Evolutionary conservation across 2,888 invertebrate genomes (phyloP).

Genomic region (Parnassius mnemosyne): DNA sequence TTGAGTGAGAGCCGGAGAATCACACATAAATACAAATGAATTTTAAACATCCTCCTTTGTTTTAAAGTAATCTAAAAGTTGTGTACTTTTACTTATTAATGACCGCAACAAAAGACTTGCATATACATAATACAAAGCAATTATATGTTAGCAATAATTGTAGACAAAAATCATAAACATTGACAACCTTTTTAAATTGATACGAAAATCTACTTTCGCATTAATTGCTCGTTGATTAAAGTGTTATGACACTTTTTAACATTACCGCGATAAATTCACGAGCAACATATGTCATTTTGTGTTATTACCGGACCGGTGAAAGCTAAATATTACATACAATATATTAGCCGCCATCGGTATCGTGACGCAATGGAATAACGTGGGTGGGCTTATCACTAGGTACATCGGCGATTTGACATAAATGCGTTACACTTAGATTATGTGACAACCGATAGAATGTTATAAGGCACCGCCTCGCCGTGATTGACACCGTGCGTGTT

Average conservation of each 20-base stretch:
- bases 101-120: no score
- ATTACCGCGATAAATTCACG: constrained; percentile 33
- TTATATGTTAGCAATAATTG: no score
- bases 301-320: constrained; percentile 43
- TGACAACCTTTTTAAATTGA: neutral
- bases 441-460: constrained; percentile 76
- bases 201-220: neutral
- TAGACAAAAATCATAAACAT: no score
- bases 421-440: constrained; percentile 78
- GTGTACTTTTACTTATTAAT: no score
- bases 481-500: constrained; percentile 75
- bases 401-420: constrained; percentile 76
- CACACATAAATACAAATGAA: no score
- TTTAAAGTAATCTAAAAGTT: no score
- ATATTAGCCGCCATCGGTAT: constrained; percentile 56
- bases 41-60: no score
- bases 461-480: constrained; percentile 73
- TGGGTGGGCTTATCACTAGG: constrained; percentile 75
- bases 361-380: constrained; percentile 63
- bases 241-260: constrained; percentile 7
- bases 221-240: constrained; percentile 9
- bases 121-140: no score
- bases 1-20: no score
- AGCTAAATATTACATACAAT: constrained; percentile 35
- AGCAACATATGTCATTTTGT: constrained; percentile 48